Evolutionary conservation across 1,140 invertebrate genomes (phyloP).

Genomic region (Trichogramma pretiosum): DNA sequence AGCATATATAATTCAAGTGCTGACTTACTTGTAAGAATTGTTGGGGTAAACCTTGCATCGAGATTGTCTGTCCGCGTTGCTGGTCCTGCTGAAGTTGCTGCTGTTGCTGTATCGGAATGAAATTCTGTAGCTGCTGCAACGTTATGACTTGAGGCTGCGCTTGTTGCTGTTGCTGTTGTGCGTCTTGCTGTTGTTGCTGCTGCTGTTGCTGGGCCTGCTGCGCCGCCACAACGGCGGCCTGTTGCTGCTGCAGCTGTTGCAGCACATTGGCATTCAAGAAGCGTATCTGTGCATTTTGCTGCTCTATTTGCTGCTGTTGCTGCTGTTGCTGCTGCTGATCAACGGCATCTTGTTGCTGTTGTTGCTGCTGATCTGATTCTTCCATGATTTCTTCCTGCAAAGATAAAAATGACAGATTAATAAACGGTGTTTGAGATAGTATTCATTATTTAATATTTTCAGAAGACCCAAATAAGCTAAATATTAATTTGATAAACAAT

Average conservation of each 20-base stretch:
- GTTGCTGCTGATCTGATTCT: slow-evolving; percentile 33
- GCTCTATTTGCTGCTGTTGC: slow-evolving; percentile 46
- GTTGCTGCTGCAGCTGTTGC: slow-evolving; percentile 40
- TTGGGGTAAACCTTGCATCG: slow-evolving; percentile 48
- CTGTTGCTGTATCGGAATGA: slow-evolving; percentile 44
- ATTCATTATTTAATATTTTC: too few species aligned
- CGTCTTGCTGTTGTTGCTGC: slow-evolving; percentile 35
- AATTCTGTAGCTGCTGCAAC: slow-evolving; percentile 47
- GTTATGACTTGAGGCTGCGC: slow-evolving; percentile 48
- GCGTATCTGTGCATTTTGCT: slow-evolving; percentile 40
- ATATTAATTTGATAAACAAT: too few species aligned
- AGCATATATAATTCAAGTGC: too few species aligned
- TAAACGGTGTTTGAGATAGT: too few species aligned
- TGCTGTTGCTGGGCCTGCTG: slow-evolving; percentile 35
- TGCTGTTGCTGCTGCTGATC: slow-evolving; percentile 40
- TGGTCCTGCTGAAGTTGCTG: slow-evolving; percentile 38
- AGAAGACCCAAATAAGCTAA: too few species aligned
- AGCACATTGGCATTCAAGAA: slow-evolving; percentile 40
- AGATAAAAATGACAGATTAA: too few species aligned
- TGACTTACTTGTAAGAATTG: slow-evolving; percentile 47
- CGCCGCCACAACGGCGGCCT: slow-evolving; percentile 27
- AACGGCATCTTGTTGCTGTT: slow-evolving; percentile 34
- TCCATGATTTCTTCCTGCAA: slow-evolving; percentile 37
- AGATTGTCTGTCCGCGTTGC: slow-evolving; percentile 42
- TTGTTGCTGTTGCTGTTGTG: slow-evolving; percentile 32